phyloP scores from a whole-genome alignment of 2,797 vertebrate genomes.

The Strix occidentalis region DNA sequence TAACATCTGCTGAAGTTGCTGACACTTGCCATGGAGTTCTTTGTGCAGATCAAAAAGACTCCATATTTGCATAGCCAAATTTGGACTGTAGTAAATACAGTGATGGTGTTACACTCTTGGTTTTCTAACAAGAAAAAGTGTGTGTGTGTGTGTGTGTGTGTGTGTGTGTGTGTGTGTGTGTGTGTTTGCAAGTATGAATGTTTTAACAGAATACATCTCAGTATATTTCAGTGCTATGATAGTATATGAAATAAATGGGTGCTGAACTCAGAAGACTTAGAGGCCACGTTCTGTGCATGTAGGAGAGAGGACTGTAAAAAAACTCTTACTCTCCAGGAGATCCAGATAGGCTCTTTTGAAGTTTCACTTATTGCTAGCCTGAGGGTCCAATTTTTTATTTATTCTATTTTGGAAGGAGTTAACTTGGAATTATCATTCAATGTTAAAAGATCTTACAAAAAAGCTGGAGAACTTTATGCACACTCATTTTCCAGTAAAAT shows the following conservation, averaged over 20 bases:
- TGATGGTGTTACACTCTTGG: not conserved
- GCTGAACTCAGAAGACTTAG: not conserved
- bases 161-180: too few relatives aligned
- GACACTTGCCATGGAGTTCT: not conserved
- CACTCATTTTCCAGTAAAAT: constrained; percentile 54
- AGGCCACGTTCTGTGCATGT: not conserved
- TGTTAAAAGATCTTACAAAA: constrained; percentile 3
- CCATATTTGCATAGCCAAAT: not conserved
- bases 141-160: too few relatives aligned
- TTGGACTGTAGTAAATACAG: not conserved
- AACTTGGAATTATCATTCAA: not conserved
- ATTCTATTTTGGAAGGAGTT: not conserved
- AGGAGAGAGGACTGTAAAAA: not conserved
- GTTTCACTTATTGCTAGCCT: not conserved
- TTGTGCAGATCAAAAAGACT: not conserved
- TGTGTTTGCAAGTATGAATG: not conserved
- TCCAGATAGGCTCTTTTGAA: not conserved
- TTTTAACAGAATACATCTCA: not conserved
- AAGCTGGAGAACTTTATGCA: not conserved
- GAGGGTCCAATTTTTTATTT: not conserved
- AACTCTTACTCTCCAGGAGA: not conserved
- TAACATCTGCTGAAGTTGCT: fast-evolving
- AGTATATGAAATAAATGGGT: not conserved
- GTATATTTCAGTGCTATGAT: not conserved
- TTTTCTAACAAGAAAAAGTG: not conserved